Evolutionary conservation across 2,888 invertebrate genomes (phyloP).

Genomic region (Galerucella calmariensis): DNA sequence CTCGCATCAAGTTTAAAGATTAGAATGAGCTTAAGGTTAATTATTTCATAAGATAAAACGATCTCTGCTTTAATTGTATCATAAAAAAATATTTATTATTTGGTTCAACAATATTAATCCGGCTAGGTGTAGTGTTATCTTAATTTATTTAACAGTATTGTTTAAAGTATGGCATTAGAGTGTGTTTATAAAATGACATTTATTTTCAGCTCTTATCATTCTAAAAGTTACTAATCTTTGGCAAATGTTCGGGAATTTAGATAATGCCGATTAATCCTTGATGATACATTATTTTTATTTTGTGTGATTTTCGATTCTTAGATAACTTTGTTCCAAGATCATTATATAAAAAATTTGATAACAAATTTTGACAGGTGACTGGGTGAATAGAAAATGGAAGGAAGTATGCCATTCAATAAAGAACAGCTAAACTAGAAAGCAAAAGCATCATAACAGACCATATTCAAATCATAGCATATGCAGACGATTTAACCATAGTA

Average conservation of each 20-base stretch:
- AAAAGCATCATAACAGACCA: too few relatives aligned
- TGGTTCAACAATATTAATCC: not conserved
- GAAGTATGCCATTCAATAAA: too few relatives aligned
- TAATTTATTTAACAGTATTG: not conserved
- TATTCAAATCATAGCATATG: too few relatives aligned
- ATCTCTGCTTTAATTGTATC: conserved; percentile 3
- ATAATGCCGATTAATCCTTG: conserved; percentile 9
- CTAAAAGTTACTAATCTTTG: conserved; percentile 7
- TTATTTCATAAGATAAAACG: not conserved
- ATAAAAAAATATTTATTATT: conserved; percentile 7
- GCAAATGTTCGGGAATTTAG: conserved; percentile 14
- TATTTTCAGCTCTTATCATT: conserved; percentile 1
- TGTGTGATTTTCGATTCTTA: conserved; percentile 1
- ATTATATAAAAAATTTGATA: too few relatives aligned
- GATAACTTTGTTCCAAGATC: too few relatives aligned
- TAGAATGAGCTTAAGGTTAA: not conserved
- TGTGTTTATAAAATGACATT: conserved; percentile 10
- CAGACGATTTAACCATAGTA: too few relatives aligned
- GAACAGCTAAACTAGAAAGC: too few relatives aligned
- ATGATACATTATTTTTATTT: conserved; percentile 6
- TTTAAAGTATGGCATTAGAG: not conserved
- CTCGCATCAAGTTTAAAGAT: not conserved
- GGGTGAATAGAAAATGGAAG: too few relatives aligned
- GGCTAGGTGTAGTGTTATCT: not conserved
- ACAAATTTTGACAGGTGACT: too few relatives aligned